Base-by-base conservation (phyloP, 2,888 invertebrate genomes). In the Auanema sp. region DNA sequence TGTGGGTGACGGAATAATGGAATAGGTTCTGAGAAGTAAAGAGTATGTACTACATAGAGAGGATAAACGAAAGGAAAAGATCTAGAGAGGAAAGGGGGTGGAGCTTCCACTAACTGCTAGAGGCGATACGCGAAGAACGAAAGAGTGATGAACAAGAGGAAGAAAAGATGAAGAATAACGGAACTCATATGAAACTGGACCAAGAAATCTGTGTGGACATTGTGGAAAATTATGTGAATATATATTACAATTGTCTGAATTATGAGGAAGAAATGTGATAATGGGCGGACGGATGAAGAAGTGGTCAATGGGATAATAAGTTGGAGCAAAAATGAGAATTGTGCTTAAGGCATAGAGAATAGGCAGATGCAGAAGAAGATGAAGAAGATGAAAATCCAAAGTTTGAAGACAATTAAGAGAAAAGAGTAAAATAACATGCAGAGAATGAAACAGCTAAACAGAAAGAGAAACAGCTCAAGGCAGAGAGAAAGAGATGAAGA, bases 81-180 rank as follows among this genome's bases (percentile, higher is more conserved):
- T 25, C 21, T 47, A 47, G 51, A 58, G 51, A 25, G 25, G 41
- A 24, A 24, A 42, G 40, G 24, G 40, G n/a, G 50, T 40, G 58
- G 47, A 6, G 49, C 24, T 21, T 21, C 24, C 5, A 23, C 52
- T 21, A 16, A 52, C n/a, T n/a, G 23, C 16, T n/a, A 23, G 24
- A 52, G 14, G 52, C 52, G 24, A 52, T 16, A 14, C 14, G 52
- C 52, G 24, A 21, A 21, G n/a, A 23, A 14, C 24, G 16, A 21
- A 21, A 24, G 16, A 24, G 55, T 40, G 12, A 23, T 16, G 42
- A 8, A 40, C 16, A 59, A 41, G 10, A 47, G 56, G 57, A 50
- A 44, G 57, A n/a, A n/a, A 24, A 33, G 58, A 58, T 33, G 49
- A 33, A n/a, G 55, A 50, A 56, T 21, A 42, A 54, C 11, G 14